A percentile compares a stretch with the other conserved stretches of the same genome.
Conservation (phyloP, 2,888 invertebrate species). For the Cephus sareptanus region DNA sequence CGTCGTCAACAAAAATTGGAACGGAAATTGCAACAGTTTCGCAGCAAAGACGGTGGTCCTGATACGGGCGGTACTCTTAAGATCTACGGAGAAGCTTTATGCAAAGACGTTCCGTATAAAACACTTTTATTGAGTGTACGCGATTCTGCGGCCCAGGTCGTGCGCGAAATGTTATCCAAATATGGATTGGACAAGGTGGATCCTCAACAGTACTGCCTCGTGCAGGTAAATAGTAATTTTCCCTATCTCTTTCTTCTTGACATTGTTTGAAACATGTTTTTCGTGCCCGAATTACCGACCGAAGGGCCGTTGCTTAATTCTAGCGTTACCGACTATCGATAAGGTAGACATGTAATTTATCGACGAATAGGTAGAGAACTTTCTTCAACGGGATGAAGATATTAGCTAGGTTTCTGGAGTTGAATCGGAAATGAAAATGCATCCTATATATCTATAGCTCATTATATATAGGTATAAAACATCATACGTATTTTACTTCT, state of each 20-base stretch:
- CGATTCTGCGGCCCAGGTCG: slow-evolving; percentile 92
- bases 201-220: slow-evolving; percentile 91
- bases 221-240: slow-evolving; percentile 77
- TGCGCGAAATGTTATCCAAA: slow-evolving; percentile 96
- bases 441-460: background rate
- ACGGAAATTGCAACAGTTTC: slow-evolving; percentile 94
- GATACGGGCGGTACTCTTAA: slow-evolving; percentile 92
- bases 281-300: background rate
- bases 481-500: background rate
- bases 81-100: slow-evolving; percentile 96
- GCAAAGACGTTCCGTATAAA: slow-evolving; percentile 98
- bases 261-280: background rate
- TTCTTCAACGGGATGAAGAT: background rate
- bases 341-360: background rate
- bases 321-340: background rate
- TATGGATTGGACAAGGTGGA: slow-evolving; percentile 94
- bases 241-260: background rate
- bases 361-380: background rate
- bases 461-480: background rate
- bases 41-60: slow-evolving; percentile 94
- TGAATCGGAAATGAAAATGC: background rate
- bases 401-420: background rate
- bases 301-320: background rate
- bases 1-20: slow-evolving; percentile 96
- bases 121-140: slow-evolving; percentile 92